Base-by-base conservation (phyloP, 2,113 vertebrate species). In the Pheucticus melanocephalus region DNA sequence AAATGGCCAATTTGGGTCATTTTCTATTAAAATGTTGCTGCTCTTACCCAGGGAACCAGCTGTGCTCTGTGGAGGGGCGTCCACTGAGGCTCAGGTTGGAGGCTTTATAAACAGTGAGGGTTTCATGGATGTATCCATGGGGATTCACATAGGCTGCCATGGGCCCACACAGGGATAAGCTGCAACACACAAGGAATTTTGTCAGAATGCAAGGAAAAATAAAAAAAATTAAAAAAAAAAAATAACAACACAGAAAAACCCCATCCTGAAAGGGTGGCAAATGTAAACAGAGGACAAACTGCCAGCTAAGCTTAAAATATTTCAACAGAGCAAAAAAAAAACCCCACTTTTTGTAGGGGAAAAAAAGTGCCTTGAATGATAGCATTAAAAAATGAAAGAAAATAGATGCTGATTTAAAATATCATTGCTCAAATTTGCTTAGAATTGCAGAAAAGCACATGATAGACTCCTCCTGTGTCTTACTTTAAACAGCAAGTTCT, bases 91-190 rank as follows among this genome's bases (percentile, higher is more conserved):
- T 99, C 94, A 99, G 94, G 96, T 99, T 99, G 98, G 87, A 98
- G 64, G 99, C 98, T 98, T 99, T 99, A 90, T 99, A 99, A 24
- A 99, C 99, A 1, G 99, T 99, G 42, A 99, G 98, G 4, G 99
- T 99, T 96, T 99, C 99, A 2, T 99, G 99, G 94, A 99, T 99
- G 51, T 99, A 99, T 5, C 99, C 99, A 0, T 99, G 99, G 60
- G 99, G 99, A 92, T 99, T 99, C 94, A 99, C 99, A 1, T 99
- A 99, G 1, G 99, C 99, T 69, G 99, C 99, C 99, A 99, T 99
- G 20, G 99, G 99, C 25, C 99, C 99, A 31, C 98, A 99, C 17
- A 99, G 69, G 53, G 99, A 99, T 53, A 99, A 96, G 83, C 99
- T 99, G 39, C 33, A 97, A 94, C 7, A 96, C 68, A 73, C 3